Base-by-base conservation (phyloP, 1,140 invertebrate genomes). In the Brachionus manjavacas region DNA sequence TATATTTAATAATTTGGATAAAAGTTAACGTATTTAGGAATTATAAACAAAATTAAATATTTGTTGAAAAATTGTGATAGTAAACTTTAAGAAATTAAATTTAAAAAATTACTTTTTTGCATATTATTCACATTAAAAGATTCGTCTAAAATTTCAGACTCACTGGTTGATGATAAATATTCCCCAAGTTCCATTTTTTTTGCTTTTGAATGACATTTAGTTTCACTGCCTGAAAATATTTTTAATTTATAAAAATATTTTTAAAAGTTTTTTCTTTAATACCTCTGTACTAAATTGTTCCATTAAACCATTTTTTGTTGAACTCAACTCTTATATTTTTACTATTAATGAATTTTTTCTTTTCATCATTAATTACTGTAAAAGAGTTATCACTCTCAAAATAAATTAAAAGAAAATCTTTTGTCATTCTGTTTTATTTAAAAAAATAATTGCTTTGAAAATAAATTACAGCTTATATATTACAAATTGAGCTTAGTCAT, bases 361-460 rank as follows among this genome's bases (percentile, higher is more conserved):
- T 46, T 46, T 46, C 43, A 46, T 46, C 43, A 46, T 46, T 28
- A 6, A 66, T 8, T 8, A 66, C 16, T 4, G 3, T 25, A 66
- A 25, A 66, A 66, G n/a, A n/a, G n/a, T n/a, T n/a, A n/a, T n/a
- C n/a, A n/a, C n/a, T n/a, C n/a, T n/a, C n/a, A n/a, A n/a, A 66
- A 66, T 66, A 66, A 66, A 66, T 12, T 23, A 66, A 28, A 66
- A 66, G 20, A 66, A 66, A 66, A 23, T 66, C 25, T 66, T 66
- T 66, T 23, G 20, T 28, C 60, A 23, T 66, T 8, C 6, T 23
- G 25, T 25, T 25, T 25, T 23, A 23, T 66, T 66, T 66, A 66
- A 25, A 66, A n/a, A 66, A 66, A 66, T 25, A 64, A 64, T 64
- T 64, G n/a, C n/a, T 64, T 64, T 64, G 55, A 64, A 64, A 64